These are phyloP conservation scores for Spondyliosoma cantharus DNA, from an alignment of 2,797 vertebrate genomes.

Conservation along the genomic window DNA sequence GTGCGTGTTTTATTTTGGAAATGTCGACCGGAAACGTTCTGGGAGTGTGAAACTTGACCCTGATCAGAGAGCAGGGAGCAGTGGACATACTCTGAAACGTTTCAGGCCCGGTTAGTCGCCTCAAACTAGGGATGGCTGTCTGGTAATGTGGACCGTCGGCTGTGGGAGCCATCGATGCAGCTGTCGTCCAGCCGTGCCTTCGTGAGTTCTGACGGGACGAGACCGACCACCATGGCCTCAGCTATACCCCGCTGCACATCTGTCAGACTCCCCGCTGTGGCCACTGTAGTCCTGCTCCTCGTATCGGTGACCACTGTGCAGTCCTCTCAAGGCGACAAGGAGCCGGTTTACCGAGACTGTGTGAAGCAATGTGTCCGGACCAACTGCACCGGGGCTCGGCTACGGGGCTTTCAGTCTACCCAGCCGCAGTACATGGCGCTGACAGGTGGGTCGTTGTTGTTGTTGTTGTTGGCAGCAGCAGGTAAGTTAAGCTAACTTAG, in stretches of 20 bases:
- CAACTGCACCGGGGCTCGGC: constrained; percentile 92
- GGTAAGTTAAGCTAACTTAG: constrained; percentile 56
- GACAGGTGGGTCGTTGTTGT: constrained; percentile 85
- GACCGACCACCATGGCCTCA: constrained; percentile 74
- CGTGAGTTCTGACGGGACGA: constrained; percentile 68
- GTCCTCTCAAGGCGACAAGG: constrained; percentile 92
- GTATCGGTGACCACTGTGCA: constrained; percentile 68
- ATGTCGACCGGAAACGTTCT: constrained; percentile 6
- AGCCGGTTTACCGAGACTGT: constrained; percentile 95
- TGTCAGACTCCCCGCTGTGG: constrained; percentile 75
- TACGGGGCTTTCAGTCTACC: constrained; percentile 89
- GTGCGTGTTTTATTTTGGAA: constrained; percentile 55
- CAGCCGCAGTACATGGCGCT: constrained; percentile 96
- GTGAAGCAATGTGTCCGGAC: constrained; percentile 89
- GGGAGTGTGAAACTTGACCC: constrained; percentile 16
- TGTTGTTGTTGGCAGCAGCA: constrained; percentile 7
- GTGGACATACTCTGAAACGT: background rate
- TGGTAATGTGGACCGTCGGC: constrained; percentile 58
- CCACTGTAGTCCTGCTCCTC: constrained; percentile 72
- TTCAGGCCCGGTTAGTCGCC: constrained; percentile 14
- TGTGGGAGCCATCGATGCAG: constrained; percentile 43
- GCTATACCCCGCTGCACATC: constrained; percentile 77
- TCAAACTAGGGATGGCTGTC: constrained; percentile 31
- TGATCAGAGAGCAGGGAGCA: background rate
- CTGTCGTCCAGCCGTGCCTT: constrained; percentile 71